phyloP scores from a whole-genome alignment of 2,113 vertebrate species.

The Lanius collurio region DNA sequence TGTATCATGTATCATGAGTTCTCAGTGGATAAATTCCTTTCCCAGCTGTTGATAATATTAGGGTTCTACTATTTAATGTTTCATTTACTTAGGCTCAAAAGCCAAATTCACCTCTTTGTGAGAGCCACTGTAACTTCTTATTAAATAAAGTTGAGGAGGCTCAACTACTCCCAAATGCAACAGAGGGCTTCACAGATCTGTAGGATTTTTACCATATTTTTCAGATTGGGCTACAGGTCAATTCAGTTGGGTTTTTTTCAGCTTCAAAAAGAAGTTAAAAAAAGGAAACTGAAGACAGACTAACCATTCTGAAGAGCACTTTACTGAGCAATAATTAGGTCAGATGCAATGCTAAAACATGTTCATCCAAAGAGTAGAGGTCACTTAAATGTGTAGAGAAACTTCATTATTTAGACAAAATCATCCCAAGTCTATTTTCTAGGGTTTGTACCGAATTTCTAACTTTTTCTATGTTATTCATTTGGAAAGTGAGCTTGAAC shows the following conservation, averaged over 20 bases:
- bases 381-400: neutral
- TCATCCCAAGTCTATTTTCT: neutral
- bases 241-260: neutral
- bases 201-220: neutral
- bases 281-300: neutral
- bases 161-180: neutral
- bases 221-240: neutral
- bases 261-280: neutral
- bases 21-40: neutral
- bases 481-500: neutral
- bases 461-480: neutral
- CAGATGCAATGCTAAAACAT: neutral
- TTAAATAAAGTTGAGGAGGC: neutral
- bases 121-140: neutral
- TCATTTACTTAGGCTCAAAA: neutral
- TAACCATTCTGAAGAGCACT: neutral
- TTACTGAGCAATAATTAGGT: neutral
- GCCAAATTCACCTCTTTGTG: neutral
- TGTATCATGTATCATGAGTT: neutral
- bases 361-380: neutral
- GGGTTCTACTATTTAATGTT: neutral
- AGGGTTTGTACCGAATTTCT: neutral
- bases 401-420: neutral
- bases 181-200: neutral
- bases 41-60: neutral